Base-by-base conservation (phyloP, 1,140 invertebrate species). In the Drosophila nigrodunni region DNA sequence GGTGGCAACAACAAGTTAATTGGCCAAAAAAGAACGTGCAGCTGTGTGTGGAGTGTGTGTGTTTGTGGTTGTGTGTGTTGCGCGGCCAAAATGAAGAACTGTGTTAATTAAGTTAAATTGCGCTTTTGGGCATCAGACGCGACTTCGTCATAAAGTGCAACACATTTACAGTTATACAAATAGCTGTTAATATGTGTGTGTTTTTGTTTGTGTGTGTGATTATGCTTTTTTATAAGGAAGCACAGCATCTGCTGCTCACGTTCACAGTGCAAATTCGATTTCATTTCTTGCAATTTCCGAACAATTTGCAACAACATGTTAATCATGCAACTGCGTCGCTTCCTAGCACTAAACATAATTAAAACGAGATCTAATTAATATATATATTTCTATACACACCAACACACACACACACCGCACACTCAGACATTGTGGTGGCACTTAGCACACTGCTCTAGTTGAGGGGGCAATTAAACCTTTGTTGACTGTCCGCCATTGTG, bases 41-140 rank as follows among this genome's bases (percentile, higher is more conserved):
- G 34, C 18, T 62, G 49, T 67, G 69, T 68, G 54, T 66, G 66
- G 62, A 64, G 60, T 52, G 66, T 73, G 82, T 68, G 54, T 66
- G 82, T 68, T 49, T 66, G 66, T 67, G 25, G 2, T 4, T 5
- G 25, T 30, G 25, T 68, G 54, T 66, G 66, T 67, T 68, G 60
- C 60, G 70, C 70, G 82, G 49, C 77, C 66, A 77, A 79, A 54
- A 89, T 47, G 77, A 80, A 88, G 80, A 87, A 87, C 77, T 83
- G 85, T 87, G 74, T 87, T 87, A 87, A 89, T 87, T 87, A 77
- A 49, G 54, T 74, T 77, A 66, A 39, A n/a, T 43, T 4, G 9
- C 37, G 37, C 10, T n/a, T 43, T 39, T 55, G 7, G 50, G 39
- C n/a, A 54, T 13, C 55, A 9, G 15, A 6, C 18, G 9, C 39